A percentile compares a stretch with the other conserved stretches of the same genome.
Conservation (phyloP, 2,113 vertebrate species). For the Apteryx mantelli region DNA sequence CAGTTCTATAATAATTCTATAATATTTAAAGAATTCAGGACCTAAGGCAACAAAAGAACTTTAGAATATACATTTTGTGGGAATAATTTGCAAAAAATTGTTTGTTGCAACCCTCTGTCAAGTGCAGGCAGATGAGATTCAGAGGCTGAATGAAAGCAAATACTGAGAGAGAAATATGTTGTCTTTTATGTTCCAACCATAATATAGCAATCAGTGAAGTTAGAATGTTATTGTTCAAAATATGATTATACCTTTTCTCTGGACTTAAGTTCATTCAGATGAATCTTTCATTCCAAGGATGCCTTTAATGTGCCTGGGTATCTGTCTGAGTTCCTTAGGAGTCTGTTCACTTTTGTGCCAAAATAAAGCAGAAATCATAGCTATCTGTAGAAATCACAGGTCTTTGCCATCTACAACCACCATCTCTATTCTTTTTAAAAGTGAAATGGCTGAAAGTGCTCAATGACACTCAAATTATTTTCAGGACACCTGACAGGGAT, state of each 20-base stretch:
- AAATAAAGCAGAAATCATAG: not conserved
- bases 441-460: not conserved
- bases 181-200: not conserved
- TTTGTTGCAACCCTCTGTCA: not conserved
- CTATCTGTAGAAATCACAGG: not conserved
- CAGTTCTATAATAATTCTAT: not conserved
- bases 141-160: not conserved
- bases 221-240: constrained; percentile 4
- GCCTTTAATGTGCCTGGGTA: not conserved
- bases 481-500: not conserved
- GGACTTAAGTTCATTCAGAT: not conserved
- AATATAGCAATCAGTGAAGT: not conserved
- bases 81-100: not conserved
- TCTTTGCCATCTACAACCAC: not conserved
- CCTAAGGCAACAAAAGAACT: not conserved
- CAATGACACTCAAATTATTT: not conserved
- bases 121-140: not conserved
- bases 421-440: not conserved
- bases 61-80: not conserved
- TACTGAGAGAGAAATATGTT: not conserved
- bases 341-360: not conserved
- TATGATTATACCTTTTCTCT: not conserved
- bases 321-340: not conserved
- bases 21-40: not conserved
- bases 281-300: not conserved